phyloP scores from a whole-genome alignment of 2,113 vertebrate genomes.

The Poeciliopsis retropinna region DNA sequence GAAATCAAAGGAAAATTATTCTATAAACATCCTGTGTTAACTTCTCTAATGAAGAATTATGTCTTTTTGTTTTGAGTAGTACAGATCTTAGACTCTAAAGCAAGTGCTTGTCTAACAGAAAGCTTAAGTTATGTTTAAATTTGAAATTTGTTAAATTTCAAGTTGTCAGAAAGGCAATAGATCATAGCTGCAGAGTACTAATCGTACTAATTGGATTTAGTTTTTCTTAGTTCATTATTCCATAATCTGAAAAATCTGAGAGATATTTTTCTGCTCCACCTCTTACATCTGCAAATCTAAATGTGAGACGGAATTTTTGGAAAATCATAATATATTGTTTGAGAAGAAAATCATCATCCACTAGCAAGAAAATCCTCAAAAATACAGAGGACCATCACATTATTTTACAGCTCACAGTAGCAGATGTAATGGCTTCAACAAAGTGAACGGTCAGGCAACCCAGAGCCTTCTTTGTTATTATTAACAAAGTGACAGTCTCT shows the following conservation, averaged over 20 bases:
- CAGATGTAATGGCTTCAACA: slow-evolving; percentile 16
- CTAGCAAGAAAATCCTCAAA: neutral
- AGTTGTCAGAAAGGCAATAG: too few species aligned
- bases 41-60: neutral
- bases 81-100: too few species aligned
- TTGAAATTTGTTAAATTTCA: too few species aligned
- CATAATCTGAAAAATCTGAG: too few species aligned
- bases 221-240: too few species aligned
- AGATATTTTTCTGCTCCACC: too few species aligned
- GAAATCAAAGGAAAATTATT: neutral
- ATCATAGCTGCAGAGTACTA: too few species aligned
- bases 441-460: slow-evolving; percentile 7
- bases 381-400: neutral
- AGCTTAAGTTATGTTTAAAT: too few species aligned
- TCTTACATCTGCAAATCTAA: neutral
- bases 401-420: slow-evolving; percentile 6
- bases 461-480: slow-evolving; percentile 12
- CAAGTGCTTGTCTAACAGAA: too few species aligned
- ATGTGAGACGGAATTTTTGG: neutral
- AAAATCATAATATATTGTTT: neutral
- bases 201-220: too few species aligned
- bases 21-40: neutral
- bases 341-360: neutral
- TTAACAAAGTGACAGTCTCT: slow-evolving; percentile 32
- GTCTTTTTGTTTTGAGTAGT: too few species aligned